These are phyloP conservation scores for Dexiosoma caninum DNA, from an alignment of 2,888 invertebrate species.

Conservation along the genomic window DNA sequence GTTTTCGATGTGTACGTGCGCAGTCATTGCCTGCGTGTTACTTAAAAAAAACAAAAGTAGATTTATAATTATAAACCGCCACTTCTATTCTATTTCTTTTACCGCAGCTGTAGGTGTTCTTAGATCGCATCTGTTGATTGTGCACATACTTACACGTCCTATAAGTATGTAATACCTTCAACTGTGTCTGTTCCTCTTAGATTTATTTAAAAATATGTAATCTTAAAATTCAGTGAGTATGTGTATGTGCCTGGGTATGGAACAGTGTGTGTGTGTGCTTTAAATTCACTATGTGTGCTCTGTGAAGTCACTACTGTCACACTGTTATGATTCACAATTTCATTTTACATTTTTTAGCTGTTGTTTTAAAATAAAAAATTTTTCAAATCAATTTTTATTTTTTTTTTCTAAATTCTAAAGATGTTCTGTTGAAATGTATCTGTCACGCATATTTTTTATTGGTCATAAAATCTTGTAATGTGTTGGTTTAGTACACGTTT, in stretches of 20 bases:
- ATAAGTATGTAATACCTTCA: background rate
- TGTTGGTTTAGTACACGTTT: no score
- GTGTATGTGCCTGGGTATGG: background rate
- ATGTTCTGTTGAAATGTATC: slow-evolving; percentile 43
- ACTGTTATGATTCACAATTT: slow-evolving; percentile 43
- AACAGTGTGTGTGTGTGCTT: background rate
- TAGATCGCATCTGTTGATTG: slow-evolving; percentile 24
- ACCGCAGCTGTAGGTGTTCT: no score
- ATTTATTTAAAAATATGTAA: slow-evolving; percentile 22
- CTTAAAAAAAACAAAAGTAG: no score
- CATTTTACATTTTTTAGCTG: background rate
- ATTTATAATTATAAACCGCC: no score
- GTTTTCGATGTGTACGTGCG: no score
- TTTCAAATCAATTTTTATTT: slow-evolving; percentile 25
- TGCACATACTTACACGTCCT: background rate
- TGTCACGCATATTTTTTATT: slow-evolving; percentile 34
- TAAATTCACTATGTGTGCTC: no score
- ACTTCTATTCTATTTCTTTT: no score
- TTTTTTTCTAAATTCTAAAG: slow-evolving; percentile 27
- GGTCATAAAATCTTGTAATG: background rate
- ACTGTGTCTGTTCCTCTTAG: slow-evolving; percentile 21
- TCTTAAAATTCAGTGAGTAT: background rate
- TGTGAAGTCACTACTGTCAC: background rate
- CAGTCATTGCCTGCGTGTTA: no score
- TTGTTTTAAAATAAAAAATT: background rate